Evolutionary conservation across 2,797 vertebrate genomes (phyloP).

Genomic region (Anas georgica): DNA sequence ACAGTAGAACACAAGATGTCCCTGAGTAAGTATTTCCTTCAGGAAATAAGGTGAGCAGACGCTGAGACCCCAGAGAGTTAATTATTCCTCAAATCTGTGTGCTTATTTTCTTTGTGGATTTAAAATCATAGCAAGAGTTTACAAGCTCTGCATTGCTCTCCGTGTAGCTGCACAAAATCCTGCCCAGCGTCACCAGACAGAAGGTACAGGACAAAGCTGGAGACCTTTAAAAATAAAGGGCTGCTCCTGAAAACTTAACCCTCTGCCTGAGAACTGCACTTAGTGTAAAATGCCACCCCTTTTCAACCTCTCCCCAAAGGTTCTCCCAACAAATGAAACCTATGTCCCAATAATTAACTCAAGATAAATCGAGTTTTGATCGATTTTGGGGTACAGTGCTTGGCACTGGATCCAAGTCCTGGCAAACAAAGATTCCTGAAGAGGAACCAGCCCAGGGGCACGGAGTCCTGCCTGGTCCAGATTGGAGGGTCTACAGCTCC

Average conservation of each 20-base stretch:
- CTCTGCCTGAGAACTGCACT: neutral
- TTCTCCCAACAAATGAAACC: neutral
- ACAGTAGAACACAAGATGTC: neutral
- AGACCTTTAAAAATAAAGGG: neutral
- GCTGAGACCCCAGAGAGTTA: neutral
- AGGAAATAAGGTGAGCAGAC: neutral
- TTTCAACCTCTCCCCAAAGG: neutral
- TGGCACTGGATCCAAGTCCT: neutral
- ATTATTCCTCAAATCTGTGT: neutral
- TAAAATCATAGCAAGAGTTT: neutral
- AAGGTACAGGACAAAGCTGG: neutral
- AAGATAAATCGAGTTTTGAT: neutral
- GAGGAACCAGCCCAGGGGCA: neutral
- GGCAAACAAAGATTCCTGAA: neutral
- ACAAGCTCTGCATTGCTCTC: neutral
- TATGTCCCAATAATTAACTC: neutral
- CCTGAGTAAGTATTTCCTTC: neutral
- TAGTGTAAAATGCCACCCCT: neutral
- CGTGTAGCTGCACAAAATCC: neutral
- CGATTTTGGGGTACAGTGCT: accelerated
- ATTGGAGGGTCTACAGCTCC: neutral
- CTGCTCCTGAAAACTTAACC: neutral
- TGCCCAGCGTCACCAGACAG: neutral
- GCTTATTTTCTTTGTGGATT: conserved; percentile 3
- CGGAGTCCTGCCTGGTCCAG: neutral